These are phyloP conservation scores for Heliconius ismenius DNA, from an alignment of 2,888 invertebrate species.

Conservation along the genomic window DNA sequence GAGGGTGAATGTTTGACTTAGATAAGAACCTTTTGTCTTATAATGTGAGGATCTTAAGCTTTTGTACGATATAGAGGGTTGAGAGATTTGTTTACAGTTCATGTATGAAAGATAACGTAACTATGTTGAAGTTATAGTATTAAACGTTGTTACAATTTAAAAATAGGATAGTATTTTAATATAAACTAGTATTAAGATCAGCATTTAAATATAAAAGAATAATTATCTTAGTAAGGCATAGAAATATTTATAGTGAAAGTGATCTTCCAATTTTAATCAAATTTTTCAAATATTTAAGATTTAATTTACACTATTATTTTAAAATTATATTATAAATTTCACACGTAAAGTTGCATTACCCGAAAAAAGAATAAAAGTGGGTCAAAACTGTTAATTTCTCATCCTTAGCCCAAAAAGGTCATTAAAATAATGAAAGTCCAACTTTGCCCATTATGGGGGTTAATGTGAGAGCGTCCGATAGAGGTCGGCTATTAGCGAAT, in stretches of 20 bases:
- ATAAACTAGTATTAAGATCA: too few species aligned
- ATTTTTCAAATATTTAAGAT: too few species aligned
- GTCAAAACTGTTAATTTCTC: conserved; percentile 20
- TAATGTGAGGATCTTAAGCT: conserved; percentile 43
- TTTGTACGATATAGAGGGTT: conserved; percentile 31
- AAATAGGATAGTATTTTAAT: not conserved
- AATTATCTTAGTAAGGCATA: not conserved
- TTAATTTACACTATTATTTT: too few species aligned
- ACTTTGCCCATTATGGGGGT: conserved; percentile 36
- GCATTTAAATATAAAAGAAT: not conserved
- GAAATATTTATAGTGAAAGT: not conserved
- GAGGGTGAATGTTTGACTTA: conserved; percentile 64
- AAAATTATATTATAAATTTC: too few species aligned
- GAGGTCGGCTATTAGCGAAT: conserved; percentile 50
- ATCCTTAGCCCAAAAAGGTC: conserved; percentile 33
- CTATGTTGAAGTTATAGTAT: not conserved
- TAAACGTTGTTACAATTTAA: not conserved
- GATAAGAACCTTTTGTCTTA: conserved; percentile 74
- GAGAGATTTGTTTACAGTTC: conserved; percentile 27
- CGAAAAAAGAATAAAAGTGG: not conserved
- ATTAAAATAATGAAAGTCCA: conserved; percentile 34
- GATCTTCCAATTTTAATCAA: too few species aligned
- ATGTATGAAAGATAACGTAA: conserved; percentile 13
- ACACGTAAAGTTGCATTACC: too few species aligned
- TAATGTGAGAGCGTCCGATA: conserved; percentile 40